Evolutionary conservation across 2,113 vertebrate genomes (phyloP).

Genomic region (Rafetus swinhoei): DNA sequence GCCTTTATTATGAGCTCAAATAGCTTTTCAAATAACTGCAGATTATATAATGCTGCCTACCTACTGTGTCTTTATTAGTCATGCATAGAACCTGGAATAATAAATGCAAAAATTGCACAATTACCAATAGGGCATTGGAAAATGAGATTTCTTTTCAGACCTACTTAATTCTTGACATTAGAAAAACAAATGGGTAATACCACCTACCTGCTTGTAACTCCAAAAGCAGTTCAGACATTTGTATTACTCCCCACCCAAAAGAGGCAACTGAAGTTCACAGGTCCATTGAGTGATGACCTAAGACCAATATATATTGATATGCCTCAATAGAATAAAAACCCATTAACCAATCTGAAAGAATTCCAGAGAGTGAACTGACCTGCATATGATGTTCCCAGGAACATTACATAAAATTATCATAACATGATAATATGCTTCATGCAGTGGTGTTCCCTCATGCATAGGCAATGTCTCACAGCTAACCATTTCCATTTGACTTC

Average conservation of each 20-base stretch:
- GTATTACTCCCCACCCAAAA: neutral
- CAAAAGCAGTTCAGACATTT: neutral
- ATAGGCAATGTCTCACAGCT: neutral
- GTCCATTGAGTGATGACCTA: neutral
- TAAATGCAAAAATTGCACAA: neutral
- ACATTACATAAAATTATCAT: neutral
- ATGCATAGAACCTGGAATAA: neutral
- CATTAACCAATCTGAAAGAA: neutral
- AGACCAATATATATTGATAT: neutral
- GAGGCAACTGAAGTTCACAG: neutral
- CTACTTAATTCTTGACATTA: neutral
- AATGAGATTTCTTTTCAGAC: neutral
- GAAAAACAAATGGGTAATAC: neutral
- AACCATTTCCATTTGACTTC: neutral
- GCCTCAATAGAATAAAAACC: neutral
- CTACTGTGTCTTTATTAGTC: neutral
- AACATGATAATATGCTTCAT: fast-evolving
- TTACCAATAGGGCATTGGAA: neutral
- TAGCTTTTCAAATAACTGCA: neutral
- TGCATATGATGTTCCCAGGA: neutral
- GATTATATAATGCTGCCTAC: neutral
- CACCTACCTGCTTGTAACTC: neutral
- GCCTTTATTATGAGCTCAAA: neutral
- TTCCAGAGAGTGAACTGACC: neutral
- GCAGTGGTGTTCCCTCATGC: neutral